Percentiles rank a stretch among this genome's conserved stretches.
These are phyloP conservation scores for Girardinichthys multiradiatus DNA, from an alignment of 2,113 vertebrate species.

Conservation along the genomic window DNA sequence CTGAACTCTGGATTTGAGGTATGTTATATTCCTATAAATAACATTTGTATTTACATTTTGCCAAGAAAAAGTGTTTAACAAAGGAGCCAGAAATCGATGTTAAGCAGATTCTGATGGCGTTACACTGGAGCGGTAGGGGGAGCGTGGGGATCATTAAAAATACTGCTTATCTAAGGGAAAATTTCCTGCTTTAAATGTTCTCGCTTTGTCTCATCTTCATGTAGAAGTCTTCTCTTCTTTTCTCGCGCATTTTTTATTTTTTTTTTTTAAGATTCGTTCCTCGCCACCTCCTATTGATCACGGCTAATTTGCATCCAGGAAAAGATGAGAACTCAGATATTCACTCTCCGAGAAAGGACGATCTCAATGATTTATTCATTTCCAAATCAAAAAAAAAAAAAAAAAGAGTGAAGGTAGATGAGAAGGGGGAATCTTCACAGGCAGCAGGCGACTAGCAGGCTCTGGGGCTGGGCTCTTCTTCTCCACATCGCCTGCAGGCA, in stretches of 20 bases:
- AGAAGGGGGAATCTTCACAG: constrained; percentile 97
- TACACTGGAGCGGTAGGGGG: constrained; percentile 37
- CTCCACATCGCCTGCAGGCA: constrained; percentile 84
- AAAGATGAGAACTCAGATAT: constrained; percentile 93
- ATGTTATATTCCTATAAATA: constrained; percentile 52
- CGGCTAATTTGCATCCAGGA: constrained; percentile 94
- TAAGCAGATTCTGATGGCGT: constrained; percentile 66
- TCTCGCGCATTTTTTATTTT: constrained; percentile 25
- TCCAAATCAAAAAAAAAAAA: constrained; percentile 83
- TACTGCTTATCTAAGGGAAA: constrained; percentile 82
- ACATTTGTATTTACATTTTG: constrained; percentile 59
- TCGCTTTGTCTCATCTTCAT: constrained; percentile 76
- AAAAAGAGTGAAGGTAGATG: constrained; percentile 90
- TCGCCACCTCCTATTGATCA: constrained; percentile 94
- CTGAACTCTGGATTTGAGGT: constrained; percentile 26
- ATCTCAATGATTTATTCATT: constrained; percentile 99
- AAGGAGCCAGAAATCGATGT: constrained; percentile 62
- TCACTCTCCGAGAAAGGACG: constrained; percentile 90
- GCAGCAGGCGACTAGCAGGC: constrained; percentile 89
- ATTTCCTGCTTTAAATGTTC: constrained; percentile 78
- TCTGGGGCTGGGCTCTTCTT: constrained; percentile 90
- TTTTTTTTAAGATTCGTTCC: constrained; percentile 63
- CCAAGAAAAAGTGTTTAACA: constrained; percentile 44
- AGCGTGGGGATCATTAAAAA: constrained; percentile 79
- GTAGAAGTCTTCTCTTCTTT: constrained; percentile 67